Evolutionary conservation across 2,113 vertebrate genomes (phyloP).

Genomic region (Tupaia tana): DNA sequence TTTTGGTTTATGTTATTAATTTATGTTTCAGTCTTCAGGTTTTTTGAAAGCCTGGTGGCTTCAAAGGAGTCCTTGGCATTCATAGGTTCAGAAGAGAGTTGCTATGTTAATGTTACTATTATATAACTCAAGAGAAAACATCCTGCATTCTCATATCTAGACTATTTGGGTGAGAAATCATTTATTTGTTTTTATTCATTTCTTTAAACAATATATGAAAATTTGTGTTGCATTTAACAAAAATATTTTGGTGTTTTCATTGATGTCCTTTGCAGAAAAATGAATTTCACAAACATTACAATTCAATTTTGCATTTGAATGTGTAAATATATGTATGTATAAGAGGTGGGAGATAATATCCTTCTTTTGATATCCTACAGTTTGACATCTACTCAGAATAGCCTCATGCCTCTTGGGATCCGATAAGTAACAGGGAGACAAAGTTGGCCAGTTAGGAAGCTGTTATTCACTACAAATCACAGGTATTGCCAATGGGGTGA

Average conservation of each 20-base stretch:
- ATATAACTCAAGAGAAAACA: background rate
- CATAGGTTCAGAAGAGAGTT: background rate
- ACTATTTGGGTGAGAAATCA: background rate
- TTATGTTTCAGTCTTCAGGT: background rate
- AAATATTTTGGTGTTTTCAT: background rate
- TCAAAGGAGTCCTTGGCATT: background rate
- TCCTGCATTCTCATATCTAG: background rate
- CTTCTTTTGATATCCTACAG: background rate
- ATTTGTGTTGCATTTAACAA: background rate
- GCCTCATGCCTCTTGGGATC: background rate
- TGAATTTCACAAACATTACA: background rate
- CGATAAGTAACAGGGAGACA: background rate
- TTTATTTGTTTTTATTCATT: conserved; percentile 27
- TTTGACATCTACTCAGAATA: background rate
- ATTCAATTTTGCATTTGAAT: conserved; percentile 8
- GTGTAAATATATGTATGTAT: background rate
- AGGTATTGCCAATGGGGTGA: background rate
- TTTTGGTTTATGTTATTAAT: background rate
- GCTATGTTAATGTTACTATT: background rate
- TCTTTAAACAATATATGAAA: background rate
- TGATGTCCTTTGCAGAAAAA: background rate
- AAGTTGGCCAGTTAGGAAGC: background rate
- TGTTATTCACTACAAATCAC: background rate
- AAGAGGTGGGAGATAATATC: background rate
- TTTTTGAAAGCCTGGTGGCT: background rate